These are phyloP conservation scores for Promerops cafer DNA, from an alignment of 2,113 vertebrate genomes.

Conservation along the genomic window DNA sequence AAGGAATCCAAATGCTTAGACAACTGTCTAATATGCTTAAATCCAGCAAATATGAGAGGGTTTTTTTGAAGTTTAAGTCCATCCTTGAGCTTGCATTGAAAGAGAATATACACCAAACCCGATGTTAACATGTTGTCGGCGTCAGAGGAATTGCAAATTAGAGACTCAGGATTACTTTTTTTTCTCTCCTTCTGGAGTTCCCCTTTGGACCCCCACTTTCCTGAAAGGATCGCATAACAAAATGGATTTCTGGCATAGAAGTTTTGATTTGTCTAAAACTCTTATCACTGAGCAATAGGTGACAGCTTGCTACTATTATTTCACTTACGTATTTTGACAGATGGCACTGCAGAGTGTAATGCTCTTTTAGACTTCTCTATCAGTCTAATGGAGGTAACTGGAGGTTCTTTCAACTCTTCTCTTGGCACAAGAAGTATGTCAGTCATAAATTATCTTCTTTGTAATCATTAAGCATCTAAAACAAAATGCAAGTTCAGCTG, in stretches of 20 bases:
- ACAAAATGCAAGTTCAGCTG: conserved; percentile 73
- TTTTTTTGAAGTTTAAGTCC: conserved; percentile 34
- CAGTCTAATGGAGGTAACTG: conserved; percentile 86
- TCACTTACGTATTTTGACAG: conserved; percentile 86
- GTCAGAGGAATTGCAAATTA: conserved; percentile 23
- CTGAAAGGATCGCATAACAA: conserved; percentile 19
- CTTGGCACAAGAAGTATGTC: conserved; percentile 85
- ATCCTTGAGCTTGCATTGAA: background rate
- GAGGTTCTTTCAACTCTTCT: conserved; percentile 82
- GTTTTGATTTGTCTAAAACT: conserved; percentile 78
- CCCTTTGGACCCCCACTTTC: background rate
- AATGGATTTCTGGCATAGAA: conserved; percentile 55
- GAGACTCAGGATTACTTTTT: background rate
- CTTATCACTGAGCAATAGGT: conserved; percentile 72
- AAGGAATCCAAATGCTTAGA: conserved; percentile 43
- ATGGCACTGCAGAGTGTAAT: conserved; percentile 80
- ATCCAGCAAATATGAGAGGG: background rate
- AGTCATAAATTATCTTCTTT: conserved; percentile 83
- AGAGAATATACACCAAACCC: background rate
- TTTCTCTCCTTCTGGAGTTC: background rate
- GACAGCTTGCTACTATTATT: conserved; percentile 86
- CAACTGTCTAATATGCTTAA: conserved; percentile 51
- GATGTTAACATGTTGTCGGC: background rate
- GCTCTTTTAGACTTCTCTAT: conserved; percentile 81
- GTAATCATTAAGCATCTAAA: conserved; percentile 79